phyloP scores from a whole-genome alignment of 2,113 vertebrate species.

The Malurus alboscapulatus region DNA sequence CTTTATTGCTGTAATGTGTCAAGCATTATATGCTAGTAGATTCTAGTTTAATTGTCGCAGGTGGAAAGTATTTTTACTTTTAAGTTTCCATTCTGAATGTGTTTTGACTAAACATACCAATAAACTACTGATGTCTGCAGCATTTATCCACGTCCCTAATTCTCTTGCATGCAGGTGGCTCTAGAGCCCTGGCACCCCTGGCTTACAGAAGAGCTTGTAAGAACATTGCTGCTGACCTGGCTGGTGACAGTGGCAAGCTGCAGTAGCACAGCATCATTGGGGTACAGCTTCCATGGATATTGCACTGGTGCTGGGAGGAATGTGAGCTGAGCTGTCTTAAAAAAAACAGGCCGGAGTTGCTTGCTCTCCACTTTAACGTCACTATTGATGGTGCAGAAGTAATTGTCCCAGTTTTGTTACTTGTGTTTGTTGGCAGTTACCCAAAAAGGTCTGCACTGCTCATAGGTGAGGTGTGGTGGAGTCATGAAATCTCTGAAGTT shows the following conservation, averaged over 20 bases:
- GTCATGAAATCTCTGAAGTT: not conserved
- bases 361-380: rapidly evolving
- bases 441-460: rapidly evolving
- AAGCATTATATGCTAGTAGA: constrained; percentile 87
- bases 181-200: not conserved
- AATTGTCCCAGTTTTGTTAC: rapidly evolving
- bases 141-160: constrained; percentile 79
- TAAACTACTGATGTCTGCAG: constrained; percentile 99
- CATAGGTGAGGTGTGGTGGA: rapidly evolving
- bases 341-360: not conserved
- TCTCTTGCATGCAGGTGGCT: constrained; percentile 55
- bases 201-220: not conserved
- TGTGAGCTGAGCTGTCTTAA: not conserved
- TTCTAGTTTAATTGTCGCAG: constrained; percentile 85
- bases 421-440: not conserved
- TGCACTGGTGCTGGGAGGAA: not conserved
- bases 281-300: rapidly evolving
- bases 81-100: constrained; percentile 91
- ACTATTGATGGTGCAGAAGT: not conserved
- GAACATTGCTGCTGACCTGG: not conserved
- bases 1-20: constrained; percentile 86
- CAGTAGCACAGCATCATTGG: rapidly evolving
- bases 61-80: constrained; percentile 82
- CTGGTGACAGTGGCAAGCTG: rapidly evolving
- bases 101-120: constrained; percentile 96